Evolutionary conservation across 2,888 invertebrate genomes (phyloP), one percentile per base, ranked within the genome.

Genomic region (Sturmia bella): DNA sequence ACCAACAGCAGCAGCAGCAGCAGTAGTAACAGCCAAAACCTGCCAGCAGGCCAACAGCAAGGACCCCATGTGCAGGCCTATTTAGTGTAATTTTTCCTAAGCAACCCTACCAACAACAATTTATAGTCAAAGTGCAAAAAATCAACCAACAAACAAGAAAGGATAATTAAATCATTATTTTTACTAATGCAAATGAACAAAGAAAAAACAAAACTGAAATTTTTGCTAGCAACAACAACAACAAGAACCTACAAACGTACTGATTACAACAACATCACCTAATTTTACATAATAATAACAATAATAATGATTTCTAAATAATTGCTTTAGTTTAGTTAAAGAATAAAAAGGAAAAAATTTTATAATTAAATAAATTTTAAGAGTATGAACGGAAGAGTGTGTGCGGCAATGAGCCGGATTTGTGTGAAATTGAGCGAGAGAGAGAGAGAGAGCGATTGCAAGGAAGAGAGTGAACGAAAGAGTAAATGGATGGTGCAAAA

Each of bases 11-110:
- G 69, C 86, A 85, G 56, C 88, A 86, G 74, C 75, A 77, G 84
- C 85, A 87, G 70, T 86, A 85, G 63, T 87, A 87, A 78, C 80
- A 81, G 85, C 86, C 87, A 85, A 82, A 82, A 78, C 41, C 74
- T 82, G 83, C 84, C 84, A 59, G 72, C 87, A 61, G 89, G 89
- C 24, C 90, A 91, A 78, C 90, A 90, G 76, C 90, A 89, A 83
- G 91, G 90, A 79, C 91, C 90, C 59, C 91, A 91, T 88, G 91
- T 91, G 84, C 91, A 91, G 86, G 91, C 90, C 72, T 90, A 90
- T 88, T 86, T 90, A 80, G 90, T 90, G 85, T 91, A 90, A 87
- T 69, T 68, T 69, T 61, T 41, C 43, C 57, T 37, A 57, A 69
- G 72, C 64, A 48, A 48, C 5, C 32, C 32, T 61, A 24, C 69